Evolutionary conservation across 2,888 invertebrate species (phyloP).

Genomic region (Pollenia labialis): DNA sequence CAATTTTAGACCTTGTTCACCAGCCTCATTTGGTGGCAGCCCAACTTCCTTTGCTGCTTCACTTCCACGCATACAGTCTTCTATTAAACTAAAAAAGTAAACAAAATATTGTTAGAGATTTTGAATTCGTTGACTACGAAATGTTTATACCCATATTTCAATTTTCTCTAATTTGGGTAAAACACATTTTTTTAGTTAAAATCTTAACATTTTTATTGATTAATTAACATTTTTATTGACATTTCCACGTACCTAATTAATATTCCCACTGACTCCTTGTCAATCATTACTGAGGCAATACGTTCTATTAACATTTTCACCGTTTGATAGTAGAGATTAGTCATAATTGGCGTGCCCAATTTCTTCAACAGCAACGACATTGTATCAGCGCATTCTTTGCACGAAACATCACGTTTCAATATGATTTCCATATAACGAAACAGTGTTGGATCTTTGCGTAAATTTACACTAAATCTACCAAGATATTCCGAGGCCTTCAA

Average conservation of each 20-base stretch:
- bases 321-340: conserved; percentile 97
- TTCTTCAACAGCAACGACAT: conserved; percentile 94
- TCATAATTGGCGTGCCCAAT: conserved; percentile 96
- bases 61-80: conserved; percentile 90
- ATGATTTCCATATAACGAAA: conserved; percentile 94
- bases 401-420: conserved; percentile 94
- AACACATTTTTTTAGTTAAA: no score
- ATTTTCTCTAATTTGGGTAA: no score
- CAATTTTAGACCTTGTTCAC: conserved; percentile 94
- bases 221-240: conserved; percentile 1
- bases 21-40: conserved; percentile 92
- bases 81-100: conserved; percentile 82
- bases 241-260: conserved; percentile 85
- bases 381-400: conserved; percentile 96
- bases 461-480: conserved; percentile 91
- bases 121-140: no score
- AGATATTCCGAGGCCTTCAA: conserved; percentile 95
- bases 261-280: conserved; percentile 93
- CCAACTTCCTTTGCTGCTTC: conserved; percentile 90
- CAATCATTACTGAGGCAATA: conserved; percentile 98
- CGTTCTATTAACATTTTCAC: conserved; percentile 97
- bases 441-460: conserved; percentile 89
- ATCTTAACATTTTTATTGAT: conserved; percentile 12
- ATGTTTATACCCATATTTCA: no score
- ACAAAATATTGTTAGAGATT: not conserved